Base-by-base conservation (phyloP, 2,113 vertebrate genomes). In the Fulica atra region DNA sequence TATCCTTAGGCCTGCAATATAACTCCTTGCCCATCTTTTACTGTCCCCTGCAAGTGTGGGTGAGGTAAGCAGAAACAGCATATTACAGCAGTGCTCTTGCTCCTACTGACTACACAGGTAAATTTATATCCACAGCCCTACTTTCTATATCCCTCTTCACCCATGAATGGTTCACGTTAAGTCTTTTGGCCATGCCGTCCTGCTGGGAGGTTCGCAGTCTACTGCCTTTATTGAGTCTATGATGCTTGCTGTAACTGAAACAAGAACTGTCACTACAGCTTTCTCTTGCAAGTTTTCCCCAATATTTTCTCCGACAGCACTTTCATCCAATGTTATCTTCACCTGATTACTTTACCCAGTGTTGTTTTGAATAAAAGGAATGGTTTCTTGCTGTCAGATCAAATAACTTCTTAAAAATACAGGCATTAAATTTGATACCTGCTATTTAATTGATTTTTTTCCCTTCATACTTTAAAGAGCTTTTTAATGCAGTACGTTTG, bases 251-350 rank as follows among this genome's bases (percentile, higher is more conserved):
- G 69, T 76, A 93, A 92, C 57, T 79, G 76, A 91, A 95, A 92
- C 66, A 83, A 65, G 73, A 96, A 65, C 92, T 95, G 93, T 96
- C 95, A 95, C 73, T 94, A 72, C 19, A 92, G 88, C 38, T 93
- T 87, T 95, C 70, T 91, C 65, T 70, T 89, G 70, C 86, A 87
- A 87, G 50, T 92, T 94, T 95, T 57, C 40, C 44, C 80, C 69
- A 94, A 54, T 93, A 96, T 96, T 94, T 95, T 97, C 91, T 91
- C 77, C 0, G 73, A 95, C 92, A 93, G 91, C 86, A 80, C 88
- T 96, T 94, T 94, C 93, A 96, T 93, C 77, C 73, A 82, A 73
- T 66, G 92, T 94, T 96, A 94, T 96, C 90, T 96, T 95, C 95
- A 94, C 80, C 71, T 94, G 77, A 94, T 87, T 94, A 89, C 50